A percentile compares a stretch with the other conserved stretches of the same genome.
Conservation (phyloP, 2,888 invertebrate genomes). For the Mechanitis messenoides region DNA sequence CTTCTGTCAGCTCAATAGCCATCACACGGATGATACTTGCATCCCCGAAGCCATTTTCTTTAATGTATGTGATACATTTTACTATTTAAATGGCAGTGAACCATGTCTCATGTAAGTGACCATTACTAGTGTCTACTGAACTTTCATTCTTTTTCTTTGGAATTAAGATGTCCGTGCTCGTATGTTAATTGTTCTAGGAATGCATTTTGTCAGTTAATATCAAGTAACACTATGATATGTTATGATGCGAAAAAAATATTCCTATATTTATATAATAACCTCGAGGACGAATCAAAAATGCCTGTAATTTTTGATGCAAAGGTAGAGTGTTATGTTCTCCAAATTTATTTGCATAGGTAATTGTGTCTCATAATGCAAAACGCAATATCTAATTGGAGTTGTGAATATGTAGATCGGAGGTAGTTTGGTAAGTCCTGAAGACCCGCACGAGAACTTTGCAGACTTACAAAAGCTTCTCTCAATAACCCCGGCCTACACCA, state of each 20-base stretch:
- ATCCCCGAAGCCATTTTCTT: slow-evolving; percentile 52
- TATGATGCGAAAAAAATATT: slow-evolving; percentile 58
- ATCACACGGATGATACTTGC: slow-evolving; percentile 48
- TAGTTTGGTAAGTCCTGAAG: slow-evolving; percentile 61
- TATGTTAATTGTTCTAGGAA: slow-evolving; percentile 37
- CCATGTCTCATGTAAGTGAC: slow-evolving; percentile 34
- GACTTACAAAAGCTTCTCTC: slow-evolving; percentile 49
- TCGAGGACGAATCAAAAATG: slow-evolving; percentile 33
- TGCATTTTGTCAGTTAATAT: slow-evolving; percentile 35
- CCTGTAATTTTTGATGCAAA: slow-evolving; percentile 46
- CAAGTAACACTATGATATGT: slow-evolving; percentile 47
- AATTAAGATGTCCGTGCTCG: neutral
- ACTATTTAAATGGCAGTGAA: slow-evolving; percentile 38
- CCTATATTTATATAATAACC: slow-evolving; percentile 45
- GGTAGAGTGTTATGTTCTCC: slow-evolving; percentile 35
- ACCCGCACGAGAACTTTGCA: slow-evolving; percentile 53
- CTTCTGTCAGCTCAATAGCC: slow-evolving; percentile 56
- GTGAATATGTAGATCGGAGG: slow-evolving; percentile 51
- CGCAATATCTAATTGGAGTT: too few relatives aligned
- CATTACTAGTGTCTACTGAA: neutral
- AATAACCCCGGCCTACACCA: slow-evolving; percentile 42
- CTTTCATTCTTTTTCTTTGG: neutral
- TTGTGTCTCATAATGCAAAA: neutral
- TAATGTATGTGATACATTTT: slow-evolving; percentile 40
- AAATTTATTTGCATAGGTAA: too few relatives aligned